A percentile compares a stretch with the other conserved stretches of the same genome.
These are phyloP conservation scores for Syndactyla subalaris DNA, from an alignment of 2,797 vertebrate genomes.

Conservation along the genomic window DNA sequence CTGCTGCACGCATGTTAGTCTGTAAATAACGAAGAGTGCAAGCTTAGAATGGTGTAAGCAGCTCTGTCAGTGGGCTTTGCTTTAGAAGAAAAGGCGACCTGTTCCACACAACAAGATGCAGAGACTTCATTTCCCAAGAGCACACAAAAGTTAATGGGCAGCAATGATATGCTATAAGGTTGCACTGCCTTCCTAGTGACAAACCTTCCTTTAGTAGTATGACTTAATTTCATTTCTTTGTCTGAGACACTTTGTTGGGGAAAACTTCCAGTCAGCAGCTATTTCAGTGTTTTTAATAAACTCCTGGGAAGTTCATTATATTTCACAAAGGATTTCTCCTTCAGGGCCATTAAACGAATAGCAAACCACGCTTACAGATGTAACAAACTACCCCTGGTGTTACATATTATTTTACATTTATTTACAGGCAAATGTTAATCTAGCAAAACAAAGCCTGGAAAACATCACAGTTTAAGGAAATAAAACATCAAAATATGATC, in stretches of 20 bases:
- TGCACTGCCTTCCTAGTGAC: neutral
- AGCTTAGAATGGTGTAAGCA: neutral
- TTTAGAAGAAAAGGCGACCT: neutral
- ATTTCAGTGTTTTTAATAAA: constrained; percentile 20
- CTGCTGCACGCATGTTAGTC: neutral
- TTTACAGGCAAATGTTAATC: neutral
- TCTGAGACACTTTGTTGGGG: neutral
- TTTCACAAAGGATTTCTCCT: constrained; percentile 1
- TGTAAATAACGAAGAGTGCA: neutral
- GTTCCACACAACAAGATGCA: neutral
- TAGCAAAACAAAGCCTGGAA: neutral
- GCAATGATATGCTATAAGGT: neutral
- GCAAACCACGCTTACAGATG: constrained; percentile 20
- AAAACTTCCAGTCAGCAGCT: neutral
- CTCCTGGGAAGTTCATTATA: neutral
- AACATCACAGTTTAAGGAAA: neutral
- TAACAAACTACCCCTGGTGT: constrained; percentile 25
- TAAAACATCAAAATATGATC: neutral
- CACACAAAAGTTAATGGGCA: neutral
- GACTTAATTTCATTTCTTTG: neutral
- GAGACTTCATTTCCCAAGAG: neutral
- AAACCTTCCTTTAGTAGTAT: neutral
- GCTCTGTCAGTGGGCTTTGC: neutral
- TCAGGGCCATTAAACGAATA: constrained; percentile 13
- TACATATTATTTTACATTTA: neutral